Conservation (phyloP, 2,888 invertebrate genomes). For the Homarus gammarus region DNA sequence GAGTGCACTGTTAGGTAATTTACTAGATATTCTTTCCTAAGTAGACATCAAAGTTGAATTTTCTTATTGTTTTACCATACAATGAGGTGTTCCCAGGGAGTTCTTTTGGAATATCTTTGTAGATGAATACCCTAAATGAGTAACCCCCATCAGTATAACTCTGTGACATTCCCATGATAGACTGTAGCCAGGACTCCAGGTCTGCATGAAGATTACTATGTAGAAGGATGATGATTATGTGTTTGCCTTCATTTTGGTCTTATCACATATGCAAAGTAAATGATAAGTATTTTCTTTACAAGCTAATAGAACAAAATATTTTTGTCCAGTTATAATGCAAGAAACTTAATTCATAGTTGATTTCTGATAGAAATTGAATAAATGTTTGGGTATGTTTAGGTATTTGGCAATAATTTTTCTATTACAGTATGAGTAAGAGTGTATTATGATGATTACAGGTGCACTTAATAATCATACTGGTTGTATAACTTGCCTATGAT, state of each 20-base stretch:
- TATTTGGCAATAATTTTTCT: background rate
- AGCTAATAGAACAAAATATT: background rate
- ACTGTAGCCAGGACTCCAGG: conserved; percentile 54
- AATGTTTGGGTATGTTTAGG: conserved; percentile 3
- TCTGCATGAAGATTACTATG: conserved; percentile 38
- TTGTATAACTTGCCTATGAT: background rate
- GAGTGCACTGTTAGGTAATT: background rate
- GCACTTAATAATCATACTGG: background rate
- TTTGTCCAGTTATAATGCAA: background rate
- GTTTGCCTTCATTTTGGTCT: conserved; percentile 46
- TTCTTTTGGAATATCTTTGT: conserved; percentile 19
- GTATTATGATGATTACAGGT: background rate
- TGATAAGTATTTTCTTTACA: conserved; percentile 24
- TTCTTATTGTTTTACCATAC: conserved; percentile 12
- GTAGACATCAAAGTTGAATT: background rate
- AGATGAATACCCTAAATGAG: conserved; percentile 24
- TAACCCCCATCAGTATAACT: conserved; percentile 28
- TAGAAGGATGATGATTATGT: conserved; percentile 38
- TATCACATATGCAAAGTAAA: conserved; percentile 28
- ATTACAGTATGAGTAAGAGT: background rate
- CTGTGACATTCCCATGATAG: conserved; percentile 67
- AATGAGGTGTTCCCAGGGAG: conserved; percentile 20
- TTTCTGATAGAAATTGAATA: background rate
- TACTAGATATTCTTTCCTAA: background rate
- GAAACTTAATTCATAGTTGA: background rate